A percentile compares a stretch with the other conserved stretches of the same genome.
These are phyloP conservation scores for Agrochola lota DNA, from an alignment of 2,888 invertebrate genomes.

Conservation along the genomic window DNA sequence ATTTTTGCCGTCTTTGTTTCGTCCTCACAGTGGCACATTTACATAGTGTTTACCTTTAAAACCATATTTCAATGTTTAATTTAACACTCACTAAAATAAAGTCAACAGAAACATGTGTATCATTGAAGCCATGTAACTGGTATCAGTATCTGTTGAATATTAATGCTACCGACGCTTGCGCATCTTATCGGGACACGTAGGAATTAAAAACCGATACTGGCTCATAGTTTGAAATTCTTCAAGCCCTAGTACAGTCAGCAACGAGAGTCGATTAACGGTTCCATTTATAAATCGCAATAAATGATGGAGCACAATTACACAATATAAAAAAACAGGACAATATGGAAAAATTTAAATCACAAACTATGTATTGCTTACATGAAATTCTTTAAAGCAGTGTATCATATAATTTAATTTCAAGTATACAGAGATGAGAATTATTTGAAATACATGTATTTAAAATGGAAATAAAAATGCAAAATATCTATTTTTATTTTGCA, in stretches of 20 bases:
- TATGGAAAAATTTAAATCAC: neutral
- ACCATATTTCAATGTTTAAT: constrained; percentile 25
- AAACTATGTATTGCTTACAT: neutral
- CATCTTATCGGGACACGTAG: constrained; percentile 7
- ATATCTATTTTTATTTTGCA: no score
- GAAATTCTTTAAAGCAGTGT: neutral
- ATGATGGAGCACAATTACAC: no score
- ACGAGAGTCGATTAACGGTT: neutral
- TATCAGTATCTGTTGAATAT: constrained; percentile 35
- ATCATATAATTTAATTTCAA: no score
- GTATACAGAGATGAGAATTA: no score
- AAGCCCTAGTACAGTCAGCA: neutral
- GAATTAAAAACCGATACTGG: neutral
- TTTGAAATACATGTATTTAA: no score
- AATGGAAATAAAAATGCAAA: no score
- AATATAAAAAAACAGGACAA: no score
- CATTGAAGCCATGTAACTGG: neutral
- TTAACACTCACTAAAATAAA: neutral
- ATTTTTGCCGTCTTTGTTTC: neutral
- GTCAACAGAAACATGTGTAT: constrained; percentile 9
- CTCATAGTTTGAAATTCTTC: neutral
- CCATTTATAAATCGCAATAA: no score
- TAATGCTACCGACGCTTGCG: constrained; percentile 12
- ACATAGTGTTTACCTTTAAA: constrained; percentile 10
- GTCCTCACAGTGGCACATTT: neutral